A percentile compares a stretch with the other conserved stretches of the same genome.
phyloP scores from a whole-genome alignment of 2,113 vertebrate genomes.

The Mus musculus region DNA sequence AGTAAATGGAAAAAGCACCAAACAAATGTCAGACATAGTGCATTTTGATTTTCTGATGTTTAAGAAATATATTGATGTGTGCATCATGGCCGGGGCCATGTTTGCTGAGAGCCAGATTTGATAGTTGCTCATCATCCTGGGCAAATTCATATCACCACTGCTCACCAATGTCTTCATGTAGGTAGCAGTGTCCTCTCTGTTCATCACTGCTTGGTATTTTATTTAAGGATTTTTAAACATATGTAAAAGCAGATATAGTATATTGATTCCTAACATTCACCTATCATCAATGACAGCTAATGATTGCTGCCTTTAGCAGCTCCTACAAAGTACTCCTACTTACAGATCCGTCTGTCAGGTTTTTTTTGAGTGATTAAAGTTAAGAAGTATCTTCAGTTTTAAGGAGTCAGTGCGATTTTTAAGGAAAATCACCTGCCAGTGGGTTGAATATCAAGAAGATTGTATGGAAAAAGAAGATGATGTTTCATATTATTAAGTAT shows the following conservation, averaged over 20 bases:
- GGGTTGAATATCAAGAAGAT: conserved; percentile 53
- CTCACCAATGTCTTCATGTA: conserved; percentile 25
- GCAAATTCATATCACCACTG: conserved; percentile 64
- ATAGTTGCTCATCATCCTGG: conserved; percentile 66
- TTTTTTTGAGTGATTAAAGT: neutral
- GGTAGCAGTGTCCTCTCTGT: neutral
- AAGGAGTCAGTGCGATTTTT: neutral
- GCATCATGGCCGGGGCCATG: neutral
- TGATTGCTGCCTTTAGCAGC: neutral
- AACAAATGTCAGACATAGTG: neutral
- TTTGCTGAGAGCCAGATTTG: conserved; percentile 60
- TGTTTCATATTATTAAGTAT: neutral
- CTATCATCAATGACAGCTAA: neutral
- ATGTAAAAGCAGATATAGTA: neutral
- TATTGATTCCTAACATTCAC: neutral
- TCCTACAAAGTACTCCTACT: neutral
- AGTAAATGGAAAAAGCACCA: conserved; percentile 52
- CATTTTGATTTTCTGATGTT: conserved; percentile 45
- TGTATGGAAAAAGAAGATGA: conserved; percentile 48
- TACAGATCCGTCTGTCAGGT: neutral
- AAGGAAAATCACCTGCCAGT: accelerated
- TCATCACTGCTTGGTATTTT: conserved; percentile 1
- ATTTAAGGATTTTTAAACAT: conserved; percentile 6
- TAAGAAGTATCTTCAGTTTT: conserved; percentile 18
- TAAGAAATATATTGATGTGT: neutral